Evolutionary conservation across 2,797 vertebrate genomes (phyloP).

Genomic region (Pseudochirops corinnae): DNA sequence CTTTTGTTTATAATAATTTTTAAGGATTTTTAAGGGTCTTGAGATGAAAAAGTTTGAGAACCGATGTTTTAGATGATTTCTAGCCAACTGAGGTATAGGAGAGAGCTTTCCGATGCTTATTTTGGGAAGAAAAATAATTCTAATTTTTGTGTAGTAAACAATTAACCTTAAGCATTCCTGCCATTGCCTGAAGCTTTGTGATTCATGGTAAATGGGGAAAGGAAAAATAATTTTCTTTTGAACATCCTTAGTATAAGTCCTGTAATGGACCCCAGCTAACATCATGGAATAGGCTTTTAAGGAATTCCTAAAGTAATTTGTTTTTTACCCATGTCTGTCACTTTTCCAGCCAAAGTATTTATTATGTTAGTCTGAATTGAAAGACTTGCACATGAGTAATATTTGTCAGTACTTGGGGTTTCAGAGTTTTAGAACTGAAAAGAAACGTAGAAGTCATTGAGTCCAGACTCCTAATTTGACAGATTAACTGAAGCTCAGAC

Average conservation of each 20-base stretch:
- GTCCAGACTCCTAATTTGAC: background rate
- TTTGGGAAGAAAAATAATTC: background rate
- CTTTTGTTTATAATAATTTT: background rate
- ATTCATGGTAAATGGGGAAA: background rate
- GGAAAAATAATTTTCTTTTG: background rate
- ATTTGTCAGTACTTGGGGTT: background rate
- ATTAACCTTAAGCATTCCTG: background rate
- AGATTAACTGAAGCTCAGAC: background rate
- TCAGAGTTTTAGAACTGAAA: background rate
- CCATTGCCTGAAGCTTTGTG: background rate
- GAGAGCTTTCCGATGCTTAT: constrained; percentile 28
- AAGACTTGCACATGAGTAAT: constrained; percentile 38
- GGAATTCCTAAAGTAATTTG: background rate
- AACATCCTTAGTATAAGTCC: background rate
- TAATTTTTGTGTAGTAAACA: background rate
- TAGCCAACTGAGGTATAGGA: background rate
- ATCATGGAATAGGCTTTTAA: background rate
- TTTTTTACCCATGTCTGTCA: background rate
- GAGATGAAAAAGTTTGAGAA: background rate
- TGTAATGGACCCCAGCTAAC: background rate
- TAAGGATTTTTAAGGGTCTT: background rate
- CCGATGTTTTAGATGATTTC: background rate
- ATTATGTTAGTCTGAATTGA: constrained; percentile 11
- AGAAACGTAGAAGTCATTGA: background rate
- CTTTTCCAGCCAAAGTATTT: background rate